Conservation (phyloP, 1,140 invertebrate genomes). For the Brachionus koreanus region DNA sequence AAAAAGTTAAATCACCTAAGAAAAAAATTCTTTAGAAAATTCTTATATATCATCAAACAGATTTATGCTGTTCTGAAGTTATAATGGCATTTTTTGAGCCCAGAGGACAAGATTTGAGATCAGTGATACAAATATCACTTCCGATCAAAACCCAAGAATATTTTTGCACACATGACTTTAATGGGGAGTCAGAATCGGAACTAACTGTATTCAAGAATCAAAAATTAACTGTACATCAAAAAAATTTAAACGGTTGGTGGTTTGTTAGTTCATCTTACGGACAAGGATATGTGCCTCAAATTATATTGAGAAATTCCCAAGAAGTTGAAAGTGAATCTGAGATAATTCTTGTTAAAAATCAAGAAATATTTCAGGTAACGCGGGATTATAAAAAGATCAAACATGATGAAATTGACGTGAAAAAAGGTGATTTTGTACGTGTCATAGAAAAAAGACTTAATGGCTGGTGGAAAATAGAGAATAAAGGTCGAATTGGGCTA, state of each 20-base stretch:
- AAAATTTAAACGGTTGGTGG: conserved; percentile 22
- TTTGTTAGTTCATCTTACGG: background rate
- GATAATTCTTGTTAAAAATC: background rate
- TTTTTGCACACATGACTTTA: background rate
- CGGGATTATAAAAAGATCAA: background rate
- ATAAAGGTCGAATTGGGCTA: background rate
- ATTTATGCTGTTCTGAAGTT: background rate
- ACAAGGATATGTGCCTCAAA: background rate
- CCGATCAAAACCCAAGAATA: background rate
- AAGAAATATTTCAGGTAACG: background rate
- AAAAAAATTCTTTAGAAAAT: background rate
- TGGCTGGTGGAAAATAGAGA: background rate
- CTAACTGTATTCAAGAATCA: background rate
- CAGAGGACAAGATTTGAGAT: background rate
- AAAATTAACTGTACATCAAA: background rate
- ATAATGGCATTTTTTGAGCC: background rate
- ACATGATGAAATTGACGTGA: background rate
- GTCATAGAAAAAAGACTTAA: background rate
- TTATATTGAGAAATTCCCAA: background rate
- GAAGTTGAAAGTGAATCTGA: background rate
- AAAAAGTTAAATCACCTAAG: background rate
- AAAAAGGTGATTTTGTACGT: background rate
- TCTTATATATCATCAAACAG: background rate
- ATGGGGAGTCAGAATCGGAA: background rate
- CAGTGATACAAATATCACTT: background rate